Conservation (phyloP, 2,113 vertebrate species). For the Plecotus auritus region DNA sequence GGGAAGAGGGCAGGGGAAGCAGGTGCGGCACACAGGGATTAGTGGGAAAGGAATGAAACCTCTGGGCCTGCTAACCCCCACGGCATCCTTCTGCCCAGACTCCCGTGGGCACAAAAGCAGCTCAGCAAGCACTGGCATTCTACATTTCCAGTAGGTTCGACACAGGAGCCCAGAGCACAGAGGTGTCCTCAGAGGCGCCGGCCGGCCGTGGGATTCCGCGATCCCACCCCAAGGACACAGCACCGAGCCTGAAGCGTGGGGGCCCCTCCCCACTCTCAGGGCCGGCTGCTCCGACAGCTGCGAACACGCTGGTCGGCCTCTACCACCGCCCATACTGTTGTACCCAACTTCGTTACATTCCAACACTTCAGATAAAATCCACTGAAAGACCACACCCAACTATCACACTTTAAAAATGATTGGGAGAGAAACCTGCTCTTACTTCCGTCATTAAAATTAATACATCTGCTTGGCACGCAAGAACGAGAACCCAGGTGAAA, state of each 20-base stretch:
- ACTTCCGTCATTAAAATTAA: not conserved
- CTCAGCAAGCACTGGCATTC: not conserved
- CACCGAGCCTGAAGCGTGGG: not conserved
- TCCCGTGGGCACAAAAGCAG: constrained; percentile 61
- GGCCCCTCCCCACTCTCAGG: not conserved
- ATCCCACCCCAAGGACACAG: constrained; percentile 20
- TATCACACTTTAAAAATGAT: not conserved
- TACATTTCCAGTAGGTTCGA: constrained; percentile 58
- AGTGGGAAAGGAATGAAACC: constrained; percentile 41
- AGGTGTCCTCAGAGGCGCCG: constrained; percentile 13
- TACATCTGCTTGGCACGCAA: not conserved
- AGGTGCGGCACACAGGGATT: constrained; percentile 37
- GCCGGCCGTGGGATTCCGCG: constrained; percentile 9
- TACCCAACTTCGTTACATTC: not conserved
- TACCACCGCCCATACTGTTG: not conserved
- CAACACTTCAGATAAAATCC: not conserved
- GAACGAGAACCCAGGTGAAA: not conserved
- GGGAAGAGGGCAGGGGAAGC: not conserved
- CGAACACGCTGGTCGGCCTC: not conserved
- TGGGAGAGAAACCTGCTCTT: constrained; percentile 19
- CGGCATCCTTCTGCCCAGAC: constrained; percentile 27
- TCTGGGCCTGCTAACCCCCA: constrained; percentile 40
- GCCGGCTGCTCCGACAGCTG: not conserved
- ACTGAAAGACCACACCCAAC: not conserved
- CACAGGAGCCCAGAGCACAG: constrained; percentile 46